Conservation (phyloP, 1,140 invertebrate species). For the Drosophila busckii region DNA sequence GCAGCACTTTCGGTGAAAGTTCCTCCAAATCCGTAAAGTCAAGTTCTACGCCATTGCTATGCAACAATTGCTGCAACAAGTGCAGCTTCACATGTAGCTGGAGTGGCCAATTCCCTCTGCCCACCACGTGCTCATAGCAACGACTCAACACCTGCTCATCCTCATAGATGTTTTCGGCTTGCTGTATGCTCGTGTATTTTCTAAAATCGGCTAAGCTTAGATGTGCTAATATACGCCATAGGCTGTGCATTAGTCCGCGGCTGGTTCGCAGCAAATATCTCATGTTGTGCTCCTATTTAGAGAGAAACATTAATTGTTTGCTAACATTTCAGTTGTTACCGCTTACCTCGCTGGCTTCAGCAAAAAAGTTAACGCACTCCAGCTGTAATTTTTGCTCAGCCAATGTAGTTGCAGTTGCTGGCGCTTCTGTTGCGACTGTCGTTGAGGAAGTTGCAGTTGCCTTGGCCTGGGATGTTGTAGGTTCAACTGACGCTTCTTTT, state of each 20-base stretch:
- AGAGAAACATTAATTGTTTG: background rate
- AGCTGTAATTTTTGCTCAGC: background rate
- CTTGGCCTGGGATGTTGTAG: too few relatives aligned
- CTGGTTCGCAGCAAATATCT: constrained; percentile 30
- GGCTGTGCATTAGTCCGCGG: constrained; percentile 10
- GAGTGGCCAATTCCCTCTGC: constrained; percentile 41
- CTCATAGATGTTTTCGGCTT: constrained; percentile 7
- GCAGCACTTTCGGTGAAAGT: constrained; percentile 46
- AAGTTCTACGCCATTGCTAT: constrained; percentile 34
- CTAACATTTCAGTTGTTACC: constrained; percentile 9
- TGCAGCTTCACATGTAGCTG: constrained; percentile 26
- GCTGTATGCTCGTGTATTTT: constrained; percentile 31
- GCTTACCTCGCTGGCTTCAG: constrained; percentile 8
- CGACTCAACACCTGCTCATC: background rate
- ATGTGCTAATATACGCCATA: constrained; percentile 46
- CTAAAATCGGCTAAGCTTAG: constrained; percentile 29
- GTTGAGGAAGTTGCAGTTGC: background rate
- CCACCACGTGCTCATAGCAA: constrained; percentile 35
- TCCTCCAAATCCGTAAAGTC: constrained; percentile 13
- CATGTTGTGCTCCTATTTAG: constrained; percentile 40
- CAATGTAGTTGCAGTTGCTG: background rate
- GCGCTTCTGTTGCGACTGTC: background rate
- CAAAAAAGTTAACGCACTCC: background rate
- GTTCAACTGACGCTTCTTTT: background rate
- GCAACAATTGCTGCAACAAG: constrained; percentile 20